A percentile compares a stretch with the other conserved stretches of the same genome.
phyloP scores from a whole-genome alignment of 2,797 vertebrate species.

The Coluber constrictor region DNA sequence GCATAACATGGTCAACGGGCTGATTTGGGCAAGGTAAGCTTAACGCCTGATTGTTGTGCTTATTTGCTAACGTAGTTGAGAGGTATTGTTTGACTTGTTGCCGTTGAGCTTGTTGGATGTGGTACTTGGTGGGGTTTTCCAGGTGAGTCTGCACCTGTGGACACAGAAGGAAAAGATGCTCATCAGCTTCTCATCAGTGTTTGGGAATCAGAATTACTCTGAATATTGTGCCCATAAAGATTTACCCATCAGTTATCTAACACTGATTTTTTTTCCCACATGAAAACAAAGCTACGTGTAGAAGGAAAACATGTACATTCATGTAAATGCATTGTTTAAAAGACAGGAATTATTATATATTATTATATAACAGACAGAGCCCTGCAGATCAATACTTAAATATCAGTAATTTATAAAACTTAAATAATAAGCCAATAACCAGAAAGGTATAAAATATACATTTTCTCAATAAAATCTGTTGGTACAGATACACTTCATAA shows the following conservation, averaged over 20 bases:
- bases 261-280: fast-evolving
- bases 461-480: conserved; percentile 22
- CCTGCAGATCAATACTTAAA: neutral
- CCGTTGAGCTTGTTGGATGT: conserved; percentile 93
- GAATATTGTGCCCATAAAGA: neutral
- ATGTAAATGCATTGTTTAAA: neutral
- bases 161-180: conserved; percentile 29
- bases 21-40: conserved; percentile 93
- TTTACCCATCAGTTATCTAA: neutral
- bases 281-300: neutral
- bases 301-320: neutral
- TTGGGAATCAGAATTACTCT: neutral
- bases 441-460: neutral
- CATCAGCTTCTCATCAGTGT: neutral
- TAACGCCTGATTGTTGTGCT: conserved; percentile 87
- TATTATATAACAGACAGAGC: neutral
- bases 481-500: conserved; percentile 15
- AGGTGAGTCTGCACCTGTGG: conserved; percentile 91
- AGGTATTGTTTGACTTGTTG: conserved; percentile 98
- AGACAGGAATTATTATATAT: neutral
- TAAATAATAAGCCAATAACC: neutral
- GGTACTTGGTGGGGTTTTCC: conserved; percentile 93
- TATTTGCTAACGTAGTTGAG: conserved; percentile 88
- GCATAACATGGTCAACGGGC: conserved; percentile 92
- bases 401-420: neutral